Percentiles rank a stretch among this genome's conserved stretches.
These are phyloP conservation scores for Drosophila tsacasi DNA, from an alignment of 1,140 invertebrate species.

Conservation along the genomic window DNA sequence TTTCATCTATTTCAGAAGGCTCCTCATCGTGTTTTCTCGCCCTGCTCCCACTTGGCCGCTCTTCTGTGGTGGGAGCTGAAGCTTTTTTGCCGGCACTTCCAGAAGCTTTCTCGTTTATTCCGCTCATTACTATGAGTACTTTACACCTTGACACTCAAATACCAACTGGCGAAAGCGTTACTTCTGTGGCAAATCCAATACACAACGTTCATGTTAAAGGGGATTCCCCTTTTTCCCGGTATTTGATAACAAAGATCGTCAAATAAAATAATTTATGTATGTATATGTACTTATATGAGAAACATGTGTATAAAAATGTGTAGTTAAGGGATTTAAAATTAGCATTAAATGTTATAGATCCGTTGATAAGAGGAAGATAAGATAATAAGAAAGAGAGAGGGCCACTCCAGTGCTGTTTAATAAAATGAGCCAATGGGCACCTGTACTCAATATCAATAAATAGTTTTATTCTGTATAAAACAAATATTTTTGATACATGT, in stretches of 20 bases:
- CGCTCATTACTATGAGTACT: conserved; percentile 14
- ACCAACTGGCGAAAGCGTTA: neutral
- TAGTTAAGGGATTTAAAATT: neutral
- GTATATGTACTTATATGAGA: too few species aligned
- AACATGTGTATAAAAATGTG: too few species aligned
- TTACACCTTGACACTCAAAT: conserved; percentile 3
- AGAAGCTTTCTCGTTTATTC: conserved; percentile 7
- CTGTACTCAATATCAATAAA: too few species aligned
- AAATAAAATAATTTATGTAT: neutral
- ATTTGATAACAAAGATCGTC: neutral
- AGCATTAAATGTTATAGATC: too few species aligned
- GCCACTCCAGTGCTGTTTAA: too few species aligned
- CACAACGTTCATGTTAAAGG: neutral
- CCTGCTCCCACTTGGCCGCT: neutral
- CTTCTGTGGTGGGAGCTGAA: neutral
- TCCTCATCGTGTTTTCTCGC: neutral
- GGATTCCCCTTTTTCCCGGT: neutral
- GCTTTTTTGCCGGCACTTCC: neutral
- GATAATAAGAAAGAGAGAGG: too few species aligned
- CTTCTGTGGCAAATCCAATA: neutral
- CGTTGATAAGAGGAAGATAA: too few species aligned
- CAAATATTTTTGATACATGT: neutral
- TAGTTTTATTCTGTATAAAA: too few species aligned
- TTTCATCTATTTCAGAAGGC: neutral
- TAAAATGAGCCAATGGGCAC: too few species aligned